Evolutionary conservation across 2,113 vertebrate species (phyloP).

Genomic region (Potamarius usumacintae): DNA sequence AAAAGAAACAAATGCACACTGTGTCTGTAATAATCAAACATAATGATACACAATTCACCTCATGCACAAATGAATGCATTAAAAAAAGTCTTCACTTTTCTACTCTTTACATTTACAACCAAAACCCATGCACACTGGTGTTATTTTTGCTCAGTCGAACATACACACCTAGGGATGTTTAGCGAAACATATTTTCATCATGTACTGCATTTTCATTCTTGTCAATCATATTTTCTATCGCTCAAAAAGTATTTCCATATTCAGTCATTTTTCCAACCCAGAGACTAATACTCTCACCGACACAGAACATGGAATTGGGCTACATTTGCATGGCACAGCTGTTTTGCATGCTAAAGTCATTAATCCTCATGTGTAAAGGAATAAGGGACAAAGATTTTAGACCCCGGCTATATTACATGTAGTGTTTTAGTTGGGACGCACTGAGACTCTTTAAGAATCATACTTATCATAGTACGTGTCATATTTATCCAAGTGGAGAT

Average conservation of each 20-base stretch:
- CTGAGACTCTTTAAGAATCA: slow-evolving; percentile 4
- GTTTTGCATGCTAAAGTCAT: slow-evolving; percentile 42
- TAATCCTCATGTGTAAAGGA: slow-evolving; percentile 10
- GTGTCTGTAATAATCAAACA: background rate
- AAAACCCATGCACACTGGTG: background rate
- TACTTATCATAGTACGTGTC: slow-evolving; percentile 22
- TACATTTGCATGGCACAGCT: slow-evolving; percentile 33
- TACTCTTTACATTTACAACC: background rate
- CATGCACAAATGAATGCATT: background rate
- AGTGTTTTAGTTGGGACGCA: slow-evolving; percentile 5
- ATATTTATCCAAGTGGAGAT: slow-evolving; percentile 40
- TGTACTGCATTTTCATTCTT: slow-evolving; percentile 8
- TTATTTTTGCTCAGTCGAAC: background rate
- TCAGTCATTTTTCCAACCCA: background rate
- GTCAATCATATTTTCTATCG: slow-evolving; percentile 25
- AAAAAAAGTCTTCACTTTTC: background rate
- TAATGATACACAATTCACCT: background rate
- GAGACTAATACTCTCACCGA: background rate
- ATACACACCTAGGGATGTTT: background rate
- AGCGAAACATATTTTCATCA: background rate
- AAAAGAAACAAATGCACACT: background rate
- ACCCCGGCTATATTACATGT: slow-evolving; percentile 12
- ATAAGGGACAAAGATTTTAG: slow-evolving; percentile 20
- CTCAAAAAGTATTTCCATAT: slow-evolving; percentile 17
- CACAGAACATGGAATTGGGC: background rate